These are phyloP conservation scores for Bradypodion pumilum DNA, from an alignment of 2,797 vertebrate species.

Conservation along the genomic window DNA sequence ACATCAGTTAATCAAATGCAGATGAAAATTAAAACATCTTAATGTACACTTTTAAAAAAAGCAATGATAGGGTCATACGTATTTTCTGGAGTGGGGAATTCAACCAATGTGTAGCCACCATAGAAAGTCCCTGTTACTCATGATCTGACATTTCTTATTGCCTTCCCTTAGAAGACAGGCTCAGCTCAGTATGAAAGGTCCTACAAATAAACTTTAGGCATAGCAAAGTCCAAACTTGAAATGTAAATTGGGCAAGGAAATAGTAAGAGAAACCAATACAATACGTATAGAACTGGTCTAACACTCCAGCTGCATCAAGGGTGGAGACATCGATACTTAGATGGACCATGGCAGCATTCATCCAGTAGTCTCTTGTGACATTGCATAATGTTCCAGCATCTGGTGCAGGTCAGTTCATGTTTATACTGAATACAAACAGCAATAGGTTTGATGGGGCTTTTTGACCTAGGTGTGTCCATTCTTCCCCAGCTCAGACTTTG, in stretches of 20 bases:
- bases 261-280: neutral
- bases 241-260: neutral
- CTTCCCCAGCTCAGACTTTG: too few species aligned
- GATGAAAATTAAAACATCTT: too few species aligned
- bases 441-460: too few species aligned
- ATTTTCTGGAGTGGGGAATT: neutral
- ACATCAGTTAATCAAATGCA: neutral
- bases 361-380: too few species aligned
- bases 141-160: neutral
- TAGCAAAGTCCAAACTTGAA: neutral
- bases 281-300: neutral
- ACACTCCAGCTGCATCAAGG: too few species aligned
- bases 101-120: neutral
- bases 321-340: too few species aligned
- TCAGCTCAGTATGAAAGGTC: neutral
- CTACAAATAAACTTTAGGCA: neutral
- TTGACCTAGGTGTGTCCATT: too few species aligned
- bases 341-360: neutral
- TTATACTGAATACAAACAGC: too few species aligned
- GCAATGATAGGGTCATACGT: neutral
- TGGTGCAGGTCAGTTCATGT: too few species aligned
- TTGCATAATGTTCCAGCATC: too few species aligned
- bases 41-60: too few species aligned
- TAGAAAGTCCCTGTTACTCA: neutral
- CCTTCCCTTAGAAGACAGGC: neutral